Evolutionary conservation across 2,888 invertebrate genomes (phyloP), one percentile per base, ranked within the genome.

Genomic region (Lithosia quadra): DNA sequence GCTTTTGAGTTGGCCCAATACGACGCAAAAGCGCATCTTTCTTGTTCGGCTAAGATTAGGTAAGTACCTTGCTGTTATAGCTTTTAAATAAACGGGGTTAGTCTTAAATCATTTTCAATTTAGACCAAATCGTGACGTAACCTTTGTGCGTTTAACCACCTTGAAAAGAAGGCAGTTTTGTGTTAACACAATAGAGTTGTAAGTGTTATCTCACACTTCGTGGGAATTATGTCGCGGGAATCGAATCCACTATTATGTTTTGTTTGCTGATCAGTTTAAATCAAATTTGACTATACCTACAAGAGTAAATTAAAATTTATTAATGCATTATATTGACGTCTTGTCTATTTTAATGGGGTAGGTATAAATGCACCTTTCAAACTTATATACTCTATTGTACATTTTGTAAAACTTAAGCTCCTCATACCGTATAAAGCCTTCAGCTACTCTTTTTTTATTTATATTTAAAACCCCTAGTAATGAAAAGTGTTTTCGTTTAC

Each of bases 201-300:
- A 60, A 55, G 68, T 65, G 79, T 84, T 84, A 84, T 84, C 84
- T 80, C 82, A 83, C 74, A 39, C 34, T 33, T 22, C 76, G 81
- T 85, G 85, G 66, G 85, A 85, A 84, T 67, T 22, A 73, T 75
- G 79, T 62, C 85, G 79, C 84, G 85, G 83, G 84, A 84, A 78
- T 73, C 72, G 73, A 80, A 76, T 74, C 74, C 53, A 59, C 79
- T 74, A 76, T 80, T 80, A 76, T 80, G 64, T 33, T 36, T 13
- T 9, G 53, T 34, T 57, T 36, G 68, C 60, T 59, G 63, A 67
- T 70, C 68, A 70, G 73, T 76, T 73, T 68, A 76, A 75, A 72
- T 72, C 72, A 76, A 67, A 71, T 79, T 77, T 72, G 43, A 73
- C 63, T 62, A 65, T 67, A 24, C 28, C 22, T 67, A 28, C 36